Percentiles rank a stretch among this genome's conserved stretches.
Evolutionary conservation across 2,888 invertebrate species (phyloP).

Genomic region (Lycaena phlaeas): DNA sequence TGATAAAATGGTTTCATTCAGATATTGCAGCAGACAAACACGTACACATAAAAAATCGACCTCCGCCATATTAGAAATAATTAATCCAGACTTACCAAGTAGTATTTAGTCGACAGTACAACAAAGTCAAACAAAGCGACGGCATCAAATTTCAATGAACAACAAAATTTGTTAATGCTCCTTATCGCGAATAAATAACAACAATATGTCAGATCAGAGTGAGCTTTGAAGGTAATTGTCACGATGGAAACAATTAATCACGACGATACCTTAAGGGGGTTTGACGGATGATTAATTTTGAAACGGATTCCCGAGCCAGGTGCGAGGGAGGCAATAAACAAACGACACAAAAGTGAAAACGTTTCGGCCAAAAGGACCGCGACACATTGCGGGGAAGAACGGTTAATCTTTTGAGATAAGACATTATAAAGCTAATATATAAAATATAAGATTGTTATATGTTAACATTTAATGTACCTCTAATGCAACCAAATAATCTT

Average conservation of each 20-base stretch:
- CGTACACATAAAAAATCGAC: no score
- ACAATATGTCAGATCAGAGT: constrained; percentile 14
- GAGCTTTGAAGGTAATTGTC: constrained; percentile 26
- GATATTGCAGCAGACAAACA: no score
- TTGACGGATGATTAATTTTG: constrained; percentile 47
- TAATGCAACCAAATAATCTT: no score
- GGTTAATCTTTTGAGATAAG: not conserved
- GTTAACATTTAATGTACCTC: no score
- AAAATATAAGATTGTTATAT: not conserved
- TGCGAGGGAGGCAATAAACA: constrained; percentile 36
- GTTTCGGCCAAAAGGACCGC: constrained; percentile 18
- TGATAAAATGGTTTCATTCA: no score
- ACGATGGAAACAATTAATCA: constrained; percentile 37
- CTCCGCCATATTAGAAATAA: no score
- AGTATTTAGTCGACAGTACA: no score
- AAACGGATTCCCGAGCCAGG: constrained; percentile 36
- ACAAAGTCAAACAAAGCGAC: no score
- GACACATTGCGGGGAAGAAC: constrained; percentile 11
- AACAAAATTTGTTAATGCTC: no score
- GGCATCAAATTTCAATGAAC: no score
- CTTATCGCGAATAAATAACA: constrained; percentile 10
- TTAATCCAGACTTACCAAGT: no score
- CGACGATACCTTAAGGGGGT: constrained; percentile 24
- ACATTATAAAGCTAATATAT: not conserved
- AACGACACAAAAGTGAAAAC: constrained; percentile 29